Evolutionary conservation across 2,888 invertebrate genomes (phyloP).

Genomic region (Trichopria drosophilae): DNA sequence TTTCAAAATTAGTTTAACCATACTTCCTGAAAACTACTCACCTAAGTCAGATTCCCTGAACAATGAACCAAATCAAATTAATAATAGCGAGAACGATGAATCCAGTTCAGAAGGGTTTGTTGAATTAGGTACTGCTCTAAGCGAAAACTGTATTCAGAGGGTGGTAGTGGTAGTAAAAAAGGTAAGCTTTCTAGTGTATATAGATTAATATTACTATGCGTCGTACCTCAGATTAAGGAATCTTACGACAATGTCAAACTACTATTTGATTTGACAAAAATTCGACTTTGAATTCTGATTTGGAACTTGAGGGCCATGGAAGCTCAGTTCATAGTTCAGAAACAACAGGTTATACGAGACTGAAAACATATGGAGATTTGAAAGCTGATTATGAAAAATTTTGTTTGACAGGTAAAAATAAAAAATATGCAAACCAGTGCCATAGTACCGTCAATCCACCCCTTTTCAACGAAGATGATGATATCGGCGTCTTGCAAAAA

Average conservation of each 20-base stretch:
- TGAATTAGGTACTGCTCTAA: background rate
- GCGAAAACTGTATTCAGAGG: conserved; percentile 3
- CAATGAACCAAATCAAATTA: background rate
- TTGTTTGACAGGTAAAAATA: background rate
- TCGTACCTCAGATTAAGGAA: no score
- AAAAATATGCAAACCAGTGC: background rate
- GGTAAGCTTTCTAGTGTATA: conserved; percentile 12
- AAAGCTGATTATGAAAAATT: conserved; percentile 4
- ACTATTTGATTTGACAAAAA: no score
- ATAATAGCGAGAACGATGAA: no score
- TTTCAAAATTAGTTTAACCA: conserved; percentile 15
- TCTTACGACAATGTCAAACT: no score
- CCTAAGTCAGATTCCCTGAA: background rate
- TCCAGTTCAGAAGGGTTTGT: background rate
- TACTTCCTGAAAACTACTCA: conserved; percentile 11
- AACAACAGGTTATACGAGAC: background rate
- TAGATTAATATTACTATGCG: conserved; percentile 14
- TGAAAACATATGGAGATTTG: background rate
- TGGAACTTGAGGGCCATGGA: background rate
- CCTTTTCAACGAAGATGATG: no score
- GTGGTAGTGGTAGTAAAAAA: no score
- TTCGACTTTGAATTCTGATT: no score
- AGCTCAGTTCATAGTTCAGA: conserved; percentile 1
- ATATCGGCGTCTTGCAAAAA: no score
- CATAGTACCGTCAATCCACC: no score